phyloP scores from a whole-genome alignment of 1,140 invertebrate genomes.

The Aricia agestis region DNA sequence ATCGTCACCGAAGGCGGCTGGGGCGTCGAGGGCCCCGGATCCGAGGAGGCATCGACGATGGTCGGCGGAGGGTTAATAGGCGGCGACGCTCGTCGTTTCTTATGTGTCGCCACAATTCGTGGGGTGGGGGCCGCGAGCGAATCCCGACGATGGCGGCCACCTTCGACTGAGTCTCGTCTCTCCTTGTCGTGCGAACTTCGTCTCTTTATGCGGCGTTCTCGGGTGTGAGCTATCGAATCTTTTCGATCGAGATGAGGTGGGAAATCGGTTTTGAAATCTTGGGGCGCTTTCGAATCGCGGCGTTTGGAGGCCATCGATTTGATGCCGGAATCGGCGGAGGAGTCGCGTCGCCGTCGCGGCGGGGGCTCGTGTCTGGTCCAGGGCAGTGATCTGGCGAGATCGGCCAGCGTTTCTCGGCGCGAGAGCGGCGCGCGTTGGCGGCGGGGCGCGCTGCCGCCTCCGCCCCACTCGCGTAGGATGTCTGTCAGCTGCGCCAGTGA shows the following conservation, averaged over 20 bases:
- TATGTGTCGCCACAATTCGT: constrained; percentile 77
- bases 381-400: constrained; percentile 85
- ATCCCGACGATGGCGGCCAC: constrained; percentile 77
- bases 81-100: constrained; percentile 81
- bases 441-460: constrained; percentile 79
- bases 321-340: constrained; percentile 88
- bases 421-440: constrained; percentile 82
- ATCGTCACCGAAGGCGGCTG: constrained; percentile 68
- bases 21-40: constrained; percentile 77
- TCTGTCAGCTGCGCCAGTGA: constrained; percentile 92
- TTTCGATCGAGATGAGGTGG: constrained; percentile 78
- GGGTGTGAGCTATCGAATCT: constrained; percentile 73
- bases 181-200: constrained; percentile 76
- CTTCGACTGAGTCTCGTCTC: constrained; percentile 64
- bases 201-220: constrained; percentile 69
- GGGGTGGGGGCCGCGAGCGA: constrained; percentile 79
- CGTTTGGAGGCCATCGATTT: constrained; percentile 84
- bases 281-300: constrained; percentile 81
- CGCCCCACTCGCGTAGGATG: constrained; percentile 90
- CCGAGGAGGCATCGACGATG: constrained; percentile 85
- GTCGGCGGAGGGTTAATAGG: constrained; percentile 81
- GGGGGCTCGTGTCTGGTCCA: constrained; percentile 81
- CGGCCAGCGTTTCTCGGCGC: constrained; percentile 89
- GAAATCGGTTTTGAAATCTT: constrained; percentile 79
- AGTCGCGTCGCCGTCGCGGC: constrained; percentile 83